Conservation (phyloP, 2,797 vertebrate species). For the Tympanoctomys barrerae region DNA sequence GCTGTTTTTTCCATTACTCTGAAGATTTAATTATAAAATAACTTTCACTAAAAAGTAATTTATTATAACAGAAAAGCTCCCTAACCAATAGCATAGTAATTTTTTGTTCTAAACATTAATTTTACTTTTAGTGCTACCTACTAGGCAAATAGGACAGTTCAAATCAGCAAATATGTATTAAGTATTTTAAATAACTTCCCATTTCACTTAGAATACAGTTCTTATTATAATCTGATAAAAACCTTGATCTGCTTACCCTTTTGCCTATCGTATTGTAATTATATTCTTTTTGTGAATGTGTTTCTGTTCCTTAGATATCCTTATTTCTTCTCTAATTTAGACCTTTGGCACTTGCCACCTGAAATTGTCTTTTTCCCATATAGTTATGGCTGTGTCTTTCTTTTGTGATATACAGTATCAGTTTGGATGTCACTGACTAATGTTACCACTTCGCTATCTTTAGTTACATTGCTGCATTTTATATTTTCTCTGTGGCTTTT, state of each 20-base stretch:
- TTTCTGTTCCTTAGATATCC: background rate
- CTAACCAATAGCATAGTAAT: conserved; percentile 56
- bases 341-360: conserved; percentile 8
- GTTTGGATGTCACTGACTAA: background rate
- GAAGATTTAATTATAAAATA: conserved; percentile 80
- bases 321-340: background rate
- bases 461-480: conserved; percentile 24
- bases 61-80: conserved; percentile 72
- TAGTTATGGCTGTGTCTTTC: conserved; percentile 9
- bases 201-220: conserved; percentile 60
- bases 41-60: conserved; percentile 73
- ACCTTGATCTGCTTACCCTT: background rate
- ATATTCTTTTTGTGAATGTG: background rate
- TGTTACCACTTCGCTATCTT: background rate
- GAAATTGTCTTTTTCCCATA: conserved; percentile 26
- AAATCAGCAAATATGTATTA: conserved; percentile 23
- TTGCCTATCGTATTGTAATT: background rate
- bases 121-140: conserved; percentile 64
- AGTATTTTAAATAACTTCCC: conserved; percentile 38
- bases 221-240: background rate
- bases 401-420: background rate
- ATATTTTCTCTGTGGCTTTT: conserved; percentile 16
- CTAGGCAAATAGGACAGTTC: conserved; percentile 56
- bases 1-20: conserved; percentile 67
- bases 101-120: conserved; percentile 67